These are phyloP conservation scores for Acleris holmiana DNA, from an alignment of 2,888 invertebrate species.

Conservation along the genomic window DNA sequence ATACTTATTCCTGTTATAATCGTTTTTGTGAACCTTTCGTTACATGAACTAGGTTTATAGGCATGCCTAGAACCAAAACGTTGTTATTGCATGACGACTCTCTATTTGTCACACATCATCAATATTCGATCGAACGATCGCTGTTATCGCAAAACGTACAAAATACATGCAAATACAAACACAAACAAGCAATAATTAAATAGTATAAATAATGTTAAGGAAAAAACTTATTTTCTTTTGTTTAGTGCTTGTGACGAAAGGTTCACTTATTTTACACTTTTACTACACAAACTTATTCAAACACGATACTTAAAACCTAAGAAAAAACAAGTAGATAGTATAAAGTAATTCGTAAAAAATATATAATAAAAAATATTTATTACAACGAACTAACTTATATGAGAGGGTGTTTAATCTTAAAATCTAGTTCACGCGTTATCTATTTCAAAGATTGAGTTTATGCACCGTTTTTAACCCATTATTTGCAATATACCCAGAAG, in stretches of 20 bases:
- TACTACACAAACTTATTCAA: conserved; percentile 48
- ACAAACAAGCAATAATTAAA: neutral
- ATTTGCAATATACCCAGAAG: no score
- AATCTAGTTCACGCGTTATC: conserved; percentile 50
- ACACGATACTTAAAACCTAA: conserved; percentile 63
- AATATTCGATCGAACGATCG: no score
- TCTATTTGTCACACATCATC: neutral
- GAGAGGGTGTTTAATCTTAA: conserved; percentile 19
- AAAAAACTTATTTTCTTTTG: neutral
- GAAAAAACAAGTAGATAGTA: conserved; percentile 67
- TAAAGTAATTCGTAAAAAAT: conserved; percentile 59
- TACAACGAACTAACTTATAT: conserved; percentile 77
- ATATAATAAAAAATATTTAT: conserved; percentile 61
- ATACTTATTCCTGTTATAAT: conserved; percentile 55
- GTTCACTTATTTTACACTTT: conserved; percentile 46
- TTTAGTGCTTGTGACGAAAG: conserved; percentile 21
- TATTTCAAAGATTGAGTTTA: conserved; percentile 12
- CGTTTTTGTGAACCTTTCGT: conserved; percentile 10
- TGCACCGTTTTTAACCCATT: no score
- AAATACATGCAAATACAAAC: neutral
- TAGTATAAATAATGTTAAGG: neutral
- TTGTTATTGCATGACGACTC: neutral
- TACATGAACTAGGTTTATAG: neutral
- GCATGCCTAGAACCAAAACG: neutral
- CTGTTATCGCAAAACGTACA: no score